Percentiles rank a stretch among this genome's conserved stretches.
These are phyloP conservation scores for Pristionchus arcanus DNA, from an alignment of 2,888 invertebrate species.

Conservation along the genomic window DNA sequence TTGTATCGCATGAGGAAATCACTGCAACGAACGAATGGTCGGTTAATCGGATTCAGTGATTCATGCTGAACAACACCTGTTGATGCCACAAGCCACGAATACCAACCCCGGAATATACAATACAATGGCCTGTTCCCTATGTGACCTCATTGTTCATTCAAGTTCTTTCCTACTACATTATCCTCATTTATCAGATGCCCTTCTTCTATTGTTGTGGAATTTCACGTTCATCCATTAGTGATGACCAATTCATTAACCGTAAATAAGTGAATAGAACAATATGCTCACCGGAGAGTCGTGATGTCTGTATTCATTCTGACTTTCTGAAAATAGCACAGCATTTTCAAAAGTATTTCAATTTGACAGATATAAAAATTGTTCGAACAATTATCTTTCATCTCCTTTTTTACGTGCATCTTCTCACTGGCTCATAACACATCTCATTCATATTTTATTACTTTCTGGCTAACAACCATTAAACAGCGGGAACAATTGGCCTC, in stretches of 20 bases:
- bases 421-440: no score
- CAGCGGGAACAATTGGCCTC: background rate
- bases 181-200: background rate
- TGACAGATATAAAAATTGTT: no score
- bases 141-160: background rate
- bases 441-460: background rate
- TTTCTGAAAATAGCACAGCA: background rate
- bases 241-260: background rate
- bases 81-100: background rate
- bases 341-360: background rate
- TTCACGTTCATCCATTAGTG: background rate
- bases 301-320: slow-evolving; percentile 42
- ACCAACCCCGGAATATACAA: background rate
- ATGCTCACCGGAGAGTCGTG: slow-evolving; percentile 32
- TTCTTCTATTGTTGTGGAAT: background rate
- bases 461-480: background rate
- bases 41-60: no score
- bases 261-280: background rate
- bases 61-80: no score
- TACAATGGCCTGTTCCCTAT: background rate
- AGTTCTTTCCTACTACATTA: background rate
- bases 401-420: no score
- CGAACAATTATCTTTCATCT: no score
- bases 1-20: slow-evolving; percentile 72
- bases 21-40: background rate